These are phyloP conservation scores for Eristalinus aeneus DNA, from an alignment of 2,888 invertebrate species.

Conservation along the genomic window DNA sequence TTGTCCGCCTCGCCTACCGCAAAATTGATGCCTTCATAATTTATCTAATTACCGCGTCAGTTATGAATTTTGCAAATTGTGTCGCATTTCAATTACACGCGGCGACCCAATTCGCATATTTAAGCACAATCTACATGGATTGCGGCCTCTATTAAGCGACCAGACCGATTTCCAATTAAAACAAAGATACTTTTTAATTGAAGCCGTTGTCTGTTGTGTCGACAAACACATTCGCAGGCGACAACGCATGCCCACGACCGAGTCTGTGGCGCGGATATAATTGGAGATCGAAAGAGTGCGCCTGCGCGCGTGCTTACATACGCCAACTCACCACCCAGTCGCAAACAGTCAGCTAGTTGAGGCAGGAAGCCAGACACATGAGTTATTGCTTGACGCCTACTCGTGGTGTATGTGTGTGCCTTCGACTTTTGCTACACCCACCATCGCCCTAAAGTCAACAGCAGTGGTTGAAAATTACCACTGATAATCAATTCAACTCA, in stretches of 20 bases:
- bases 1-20: too few species aligned
- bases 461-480: slow-evolving; percentile 14
- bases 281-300: not conserved
- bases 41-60: not conserved
- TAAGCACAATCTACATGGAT: not conserved
- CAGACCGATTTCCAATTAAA: slow-evolving; percentile 19
- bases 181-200: slow-evolving; percentile 22
- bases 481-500: slow-evolving; percentile 16
- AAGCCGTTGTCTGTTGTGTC: not conserved
- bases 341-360: not conserved
- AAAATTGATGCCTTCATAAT: too few species aligned
- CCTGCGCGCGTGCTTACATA: not conserved
- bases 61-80: slow-evolving; percentile 11
- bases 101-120: not conserved
- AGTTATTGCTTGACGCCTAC: not conserved
- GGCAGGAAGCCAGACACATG: not conserved
- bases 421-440: not conserved
- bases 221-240: not conserved
- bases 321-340: not conserved
- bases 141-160: not conserved
- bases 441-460: not conserved
- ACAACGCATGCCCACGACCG: not conserved
- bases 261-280: not conserved
- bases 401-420: not conserved
- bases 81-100: not conserved